Evolutionary conservation across 2,113 vertebrate species (phyloP).

Genomic region (Vidua macroura): DNA sequence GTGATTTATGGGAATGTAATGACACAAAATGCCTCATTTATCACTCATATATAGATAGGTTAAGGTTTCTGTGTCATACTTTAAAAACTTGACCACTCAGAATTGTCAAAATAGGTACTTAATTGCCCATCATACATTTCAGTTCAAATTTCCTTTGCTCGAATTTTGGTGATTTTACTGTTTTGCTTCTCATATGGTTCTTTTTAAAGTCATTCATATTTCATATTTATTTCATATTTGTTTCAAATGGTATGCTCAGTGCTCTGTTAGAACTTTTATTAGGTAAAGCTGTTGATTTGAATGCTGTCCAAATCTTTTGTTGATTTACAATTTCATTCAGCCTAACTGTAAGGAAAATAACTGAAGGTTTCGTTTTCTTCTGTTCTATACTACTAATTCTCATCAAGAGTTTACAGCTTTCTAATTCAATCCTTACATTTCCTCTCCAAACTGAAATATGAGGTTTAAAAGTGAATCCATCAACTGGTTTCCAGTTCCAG

Average conservation of each 20-base stretch:
- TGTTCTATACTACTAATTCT: constrained; percentile 48
- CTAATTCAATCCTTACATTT: constrained; percentile 31
- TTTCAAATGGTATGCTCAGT: constrained; percentile 60
- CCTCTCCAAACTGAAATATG: not conserved
- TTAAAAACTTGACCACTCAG: constrained; percentile 89
- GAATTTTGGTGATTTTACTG: constrained; percentile 67
- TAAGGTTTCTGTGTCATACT: constrained; percentile 90
- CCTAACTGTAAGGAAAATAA: constrained; percentile 39
- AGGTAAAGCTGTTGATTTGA: constrained; percentile 68
- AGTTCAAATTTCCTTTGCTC: constrained; percentile 73
- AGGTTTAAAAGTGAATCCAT: constrained; percentile 31
- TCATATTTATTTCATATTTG: constrained; percentile 72
- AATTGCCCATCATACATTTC: constrained; percentile 77
- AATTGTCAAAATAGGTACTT: constrained; percentile 84
- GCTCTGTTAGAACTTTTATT: constrained; percentile 70
- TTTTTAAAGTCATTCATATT: constrained; percentile 72
- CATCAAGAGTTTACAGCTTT: constrained; percentile 43
- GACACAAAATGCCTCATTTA: constrained; percentile 98
- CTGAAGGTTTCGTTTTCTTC: constrained; percentile 47
- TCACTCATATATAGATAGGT: constrained; percentile 89
- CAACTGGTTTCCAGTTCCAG: constrained; percentile 23
- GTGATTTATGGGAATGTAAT: constrained; percentile 98
- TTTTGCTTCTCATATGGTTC: constrained; percentile 69
- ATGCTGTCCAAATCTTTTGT: constrained; percentile 29
- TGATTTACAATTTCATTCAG: constrained; percentile 66